Base-by-base conservation (phyloP, 2,888 invertebrate species). In the Azorinus chamasolen region DNA sequence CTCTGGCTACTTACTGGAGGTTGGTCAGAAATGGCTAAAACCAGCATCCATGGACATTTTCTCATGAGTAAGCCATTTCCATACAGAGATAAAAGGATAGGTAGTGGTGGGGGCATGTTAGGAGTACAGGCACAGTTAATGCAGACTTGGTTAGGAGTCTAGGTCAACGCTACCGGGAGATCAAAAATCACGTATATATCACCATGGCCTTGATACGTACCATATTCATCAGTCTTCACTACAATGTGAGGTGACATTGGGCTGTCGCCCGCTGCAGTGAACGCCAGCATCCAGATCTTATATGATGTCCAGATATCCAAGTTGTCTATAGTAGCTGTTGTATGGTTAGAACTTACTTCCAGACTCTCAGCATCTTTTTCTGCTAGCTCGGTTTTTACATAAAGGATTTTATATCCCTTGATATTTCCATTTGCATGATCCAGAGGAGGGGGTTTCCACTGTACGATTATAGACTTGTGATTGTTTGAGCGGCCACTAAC, bases 221-320 rank as follows among this genome's bases (percentile, higher is more conserved):
- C 99, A 96, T 98, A 98, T 96, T 99, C 99, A 93, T 97, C 97
- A 87, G 99, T 99, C 95, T 96, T 96, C 91, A 98, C 96, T 91
- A 96, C 95, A 95, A 98, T 96, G 83, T 97, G 97, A 94, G 96
- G 96, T 88, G 98, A 98, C 91, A 96, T 83, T 97, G 99, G 82
- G 45, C 99, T 99, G 94, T 98, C 98, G 92, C 99, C 99, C 88
- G 98, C 97, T 91, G 96, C 96, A 89, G 99, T 99, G 92, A 98
- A 98, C 84, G 99, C 99, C 88, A 97, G 95, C 91, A 99, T 97
- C 97, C 98, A 98, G 91, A 99, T 96, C 93, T 97, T 96, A 95
- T 99, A 99, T 94, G 97, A 96, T 76, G 98, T 98, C 97, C 97
- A 99, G 82, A 97, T 96, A 93, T 96, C 96, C 91, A 99, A 95